These are phyloP conservation scores for Drosophila sp. DNA, from an alignment of 1,140 invertebrate genomes.

Conservation along the genomic window DNA sequence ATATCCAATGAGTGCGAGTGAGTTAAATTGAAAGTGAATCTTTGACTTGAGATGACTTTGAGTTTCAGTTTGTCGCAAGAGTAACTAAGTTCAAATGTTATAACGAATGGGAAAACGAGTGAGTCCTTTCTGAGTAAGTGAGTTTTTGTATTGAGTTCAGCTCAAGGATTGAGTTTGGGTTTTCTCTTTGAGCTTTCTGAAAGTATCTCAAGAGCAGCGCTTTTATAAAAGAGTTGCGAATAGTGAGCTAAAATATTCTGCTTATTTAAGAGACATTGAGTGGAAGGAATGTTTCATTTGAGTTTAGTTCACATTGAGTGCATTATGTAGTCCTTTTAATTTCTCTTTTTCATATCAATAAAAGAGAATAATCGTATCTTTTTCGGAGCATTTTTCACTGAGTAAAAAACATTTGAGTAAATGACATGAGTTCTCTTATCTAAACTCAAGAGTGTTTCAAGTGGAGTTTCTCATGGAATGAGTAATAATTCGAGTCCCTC, in stretches of 20 bases:
- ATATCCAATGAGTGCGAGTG: conserved; percentile 42
- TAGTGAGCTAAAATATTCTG: too few relatives aligned
- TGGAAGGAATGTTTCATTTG: too few relatives aligned
- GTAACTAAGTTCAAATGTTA: not conserved
- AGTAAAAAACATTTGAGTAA: not conserved
- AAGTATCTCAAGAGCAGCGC: too few relatives aligned
- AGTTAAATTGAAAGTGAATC: not conserved
- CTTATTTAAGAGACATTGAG: too few relatives aligned
- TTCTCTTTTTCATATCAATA: too few relatives aligned
- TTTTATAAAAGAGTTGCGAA: too few relatives aligned
- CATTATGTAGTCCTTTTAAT: too few relatives aligned
- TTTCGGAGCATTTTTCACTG: too few relatives aligned
- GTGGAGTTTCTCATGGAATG: not conserved
- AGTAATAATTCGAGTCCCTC: not conserved
- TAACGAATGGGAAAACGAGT: not conserved
- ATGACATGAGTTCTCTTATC: not conserved
- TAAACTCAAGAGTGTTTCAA: not conserved
- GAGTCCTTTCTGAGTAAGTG: not conserved
- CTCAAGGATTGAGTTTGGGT: not conserved
- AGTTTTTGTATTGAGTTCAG: too few relatives aligned
- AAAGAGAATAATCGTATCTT: too few relatives aligned
- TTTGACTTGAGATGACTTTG: not conserved
- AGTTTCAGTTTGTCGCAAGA: not conserved
- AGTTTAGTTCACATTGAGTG: too few relatives aligned
- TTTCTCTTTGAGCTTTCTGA: not conserved